Evolutionary conservation across 1,140 invertebrate genomes (phyloP), one percentile per base, ranked within the genome.

Genomic region (Anastatus disparis): DNA sequence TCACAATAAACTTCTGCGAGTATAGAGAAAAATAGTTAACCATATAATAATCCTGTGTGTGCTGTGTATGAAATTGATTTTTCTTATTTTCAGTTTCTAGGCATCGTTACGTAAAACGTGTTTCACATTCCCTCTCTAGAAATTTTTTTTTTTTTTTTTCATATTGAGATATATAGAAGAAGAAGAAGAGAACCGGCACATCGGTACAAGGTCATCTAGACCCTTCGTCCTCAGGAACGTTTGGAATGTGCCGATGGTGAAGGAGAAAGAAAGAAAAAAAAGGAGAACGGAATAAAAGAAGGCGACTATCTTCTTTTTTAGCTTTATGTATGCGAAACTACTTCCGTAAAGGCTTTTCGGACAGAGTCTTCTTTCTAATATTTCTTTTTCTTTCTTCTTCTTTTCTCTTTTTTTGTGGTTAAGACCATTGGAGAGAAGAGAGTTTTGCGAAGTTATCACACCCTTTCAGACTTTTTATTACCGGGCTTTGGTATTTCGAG

Each of bases 321-420:
- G n/a, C 65, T 65, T 61, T 56, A 17, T 38, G 22, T 31, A 59
- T 29, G 53, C 56, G 38, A 64, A 71, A 71, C 74, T 76, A 79
- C 78, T 80, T 80, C 78, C 78, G 79, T 73, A 74, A 76, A 22
- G 20, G 55, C 63, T 68, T 71, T 56, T 66, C 40, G 52, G 52
- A 15, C 50, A n/a, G 46, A 17, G 24, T 24, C 63, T 53, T 12
- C 50, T 40, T 38, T n/a, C 55, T 72, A 44, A 52, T n/a, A 24
- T 42, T 42, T 6, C 58, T 65, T 64, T 66, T 56, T 48, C 63
- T 48, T 35, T 69, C 61, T 70, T 71, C 38, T 62, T 69, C 22
- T 31, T 46, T 9, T 46, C 13, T 46, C 3, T 8, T 9, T 15
- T 31, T 22, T 56, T 62, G 27, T 40, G 8, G 2, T 29, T 3